Conservation (phyloP, 64 coral and sea anemone genomes). For the Actinia tenebrosa region DNA sequence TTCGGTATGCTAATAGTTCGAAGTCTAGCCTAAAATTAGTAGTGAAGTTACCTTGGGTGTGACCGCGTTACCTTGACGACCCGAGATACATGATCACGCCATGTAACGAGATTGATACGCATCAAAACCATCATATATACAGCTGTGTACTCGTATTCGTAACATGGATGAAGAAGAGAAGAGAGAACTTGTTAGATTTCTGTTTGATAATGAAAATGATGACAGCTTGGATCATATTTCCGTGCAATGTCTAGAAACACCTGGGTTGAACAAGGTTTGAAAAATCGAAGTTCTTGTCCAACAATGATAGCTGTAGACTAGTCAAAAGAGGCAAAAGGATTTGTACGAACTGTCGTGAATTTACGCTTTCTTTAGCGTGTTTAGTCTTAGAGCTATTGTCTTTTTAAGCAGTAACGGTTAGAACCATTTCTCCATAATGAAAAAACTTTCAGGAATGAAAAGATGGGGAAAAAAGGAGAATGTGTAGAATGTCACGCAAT, state of each 20-base stretch:
- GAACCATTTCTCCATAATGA: not conserved
- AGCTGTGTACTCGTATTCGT: not conserved
- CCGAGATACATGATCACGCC: not conserved
- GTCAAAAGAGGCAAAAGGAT: no score
- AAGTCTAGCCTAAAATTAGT: not conserved
- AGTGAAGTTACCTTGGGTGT: not conserved
- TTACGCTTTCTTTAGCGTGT: not conserved
- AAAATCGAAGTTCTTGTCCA: not conserved
- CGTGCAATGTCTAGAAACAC: not conserved
- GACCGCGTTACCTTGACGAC: not conserved
- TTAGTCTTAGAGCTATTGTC: not conserved
- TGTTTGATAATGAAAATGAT: conserved; percentile 7
- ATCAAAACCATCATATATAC: not conserved
- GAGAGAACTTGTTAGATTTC: not conserved
- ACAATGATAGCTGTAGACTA: no score
- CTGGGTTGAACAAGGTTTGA: not conserved
- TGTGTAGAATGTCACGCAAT: not conserved
- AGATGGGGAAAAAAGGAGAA: not conserved
- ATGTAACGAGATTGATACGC: not conserved
- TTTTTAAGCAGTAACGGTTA: not conserved
- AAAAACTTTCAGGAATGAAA: not conserved
- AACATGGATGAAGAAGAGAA: conserved; percentile 1
- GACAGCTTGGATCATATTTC: not conserved
- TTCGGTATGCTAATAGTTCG: not conserved
- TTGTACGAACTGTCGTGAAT: not conserved